A percentile compares a stretch with the other conserved stretches of the same genome.
Conservation (phyloP, 2,888 invertebrate genomes). For the Toxonevra muliebris region DNA sequence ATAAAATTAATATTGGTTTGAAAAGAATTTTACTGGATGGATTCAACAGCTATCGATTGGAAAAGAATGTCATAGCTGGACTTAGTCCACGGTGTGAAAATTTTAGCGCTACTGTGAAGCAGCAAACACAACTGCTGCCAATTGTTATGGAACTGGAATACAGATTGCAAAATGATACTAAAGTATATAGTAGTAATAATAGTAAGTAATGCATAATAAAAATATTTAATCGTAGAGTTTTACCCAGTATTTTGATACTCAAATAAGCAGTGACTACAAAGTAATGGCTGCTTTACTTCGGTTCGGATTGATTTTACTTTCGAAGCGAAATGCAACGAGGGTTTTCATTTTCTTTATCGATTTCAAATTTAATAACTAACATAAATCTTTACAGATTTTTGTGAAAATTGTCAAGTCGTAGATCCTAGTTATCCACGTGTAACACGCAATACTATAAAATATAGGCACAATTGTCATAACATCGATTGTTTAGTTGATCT, state of each 20-base stretch:
- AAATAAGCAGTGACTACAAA: background rate
- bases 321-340: too few species aligned
- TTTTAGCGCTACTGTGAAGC: background rate
- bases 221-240: background rate
- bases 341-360: too few species aligned
- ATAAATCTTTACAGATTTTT: slow-evolving; percentile 40
- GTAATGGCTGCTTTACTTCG: too few species aligned
- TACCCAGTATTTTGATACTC: background rate
- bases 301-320: too few species aligned
- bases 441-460: slow-evolving; percentile 33
- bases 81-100: background rate
- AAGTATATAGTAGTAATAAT: slow-evolving; percentile 18
- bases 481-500: slow-evolving; percentile 18
- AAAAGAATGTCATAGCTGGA: background rate
- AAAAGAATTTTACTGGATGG: background rate
- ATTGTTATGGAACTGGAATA: slow-evolving; percentile 43
- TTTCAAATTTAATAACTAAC: background rate
- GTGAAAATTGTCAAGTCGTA: slow-evolving; percentile 42
- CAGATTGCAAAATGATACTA: slow-evolving; percentile 34
- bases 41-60: background rate
- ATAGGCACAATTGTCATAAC: slow-evolving; percentile 6
- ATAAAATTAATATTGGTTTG: background rate
- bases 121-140: slow-evolving; percentile 29
- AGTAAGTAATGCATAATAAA: background rate
- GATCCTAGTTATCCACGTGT: slow-evolving; percentile 37